These are phyloP conservation scores for Myotis lucifugus DNA, from an alignment of 2,113 vertebrate species.

Conservation along the genomic window DNA sequence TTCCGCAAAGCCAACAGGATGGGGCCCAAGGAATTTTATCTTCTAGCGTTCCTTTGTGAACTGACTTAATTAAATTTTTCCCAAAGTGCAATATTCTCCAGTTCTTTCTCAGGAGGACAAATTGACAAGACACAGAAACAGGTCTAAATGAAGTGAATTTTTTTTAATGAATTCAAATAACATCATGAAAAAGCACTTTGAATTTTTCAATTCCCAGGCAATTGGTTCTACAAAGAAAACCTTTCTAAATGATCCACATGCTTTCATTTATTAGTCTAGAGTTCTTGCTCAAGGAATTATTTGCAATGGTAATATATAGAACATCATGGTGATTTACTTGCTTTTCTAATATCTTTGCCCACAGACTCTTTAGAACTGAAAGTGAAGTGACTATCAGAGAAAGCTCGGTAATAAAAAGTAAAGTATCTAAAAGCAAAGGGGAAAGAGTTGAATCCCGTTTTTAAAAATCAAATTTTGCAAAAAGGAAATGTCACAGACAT, in stretches of 20 bases:
- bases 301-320: background rate
- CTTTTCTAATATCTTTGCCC: background rate
- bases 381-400: background rate
- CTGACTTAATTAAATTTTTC: slow-evolving; percentile 34
- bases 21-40: background rate
- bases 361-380: background rate
- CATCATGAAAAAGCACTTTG: slow-evolving; percentile 10
- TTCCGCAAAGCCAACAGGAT: background rate
- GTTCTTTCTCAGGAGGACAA: slow-evolving; percentile 3
- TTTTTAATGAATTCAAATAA: slow-evolving; percentile 47
- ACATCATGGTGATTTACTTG: background rate
- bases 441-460: background rate
- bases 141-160: slow-evolving; percentile 27
- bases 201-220: slow-evolving; percentile 43
- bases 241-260: background rate
- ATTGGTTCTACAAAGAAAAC: slow-evolving; percentile 28
- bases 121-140: slow-evolving; percentile 47
- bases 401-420: background rate
- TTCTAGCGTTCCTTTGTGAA: background rate
- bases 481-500: background rate
- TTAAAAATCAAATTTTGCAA: background rate
- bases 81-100: background rate
- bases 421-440: background rate
- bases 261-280: slow-evolving; percentile 47
- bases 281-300: slow-evolving; percentile 42